Conservation (phyloP, 2,113 vertebrate genomes). For the Tor tambroides region DNA sequence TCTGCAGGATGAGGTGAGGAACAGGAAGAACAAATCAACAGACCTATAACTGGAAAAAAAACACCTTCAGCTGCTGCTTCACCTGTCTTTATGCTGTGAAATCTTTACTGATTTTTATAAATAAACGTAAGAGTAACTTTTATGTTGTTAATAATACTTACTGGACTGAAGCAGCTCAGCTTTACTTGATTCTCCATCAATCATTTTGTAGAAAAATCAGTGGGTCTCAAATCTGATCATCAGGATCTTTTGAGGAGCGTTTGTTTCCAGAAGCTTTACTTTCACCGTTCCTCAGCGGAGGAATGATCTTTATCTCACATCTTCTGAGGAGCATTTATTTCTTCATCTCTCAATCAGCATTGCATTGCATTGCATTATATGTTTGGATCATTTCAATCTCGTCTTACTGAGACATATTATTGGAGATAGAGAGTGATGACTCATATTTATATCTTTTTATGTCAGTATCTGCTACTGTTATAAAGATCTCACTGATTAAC, state of each 20-base stretch:
- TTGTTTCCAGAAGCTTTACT: no score
- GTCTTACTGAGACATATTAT: background rate
- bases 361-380: background rate
- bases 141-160: no score
- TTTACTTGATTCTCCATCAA: background rate
- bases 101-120: no score
- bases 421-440: background rate
- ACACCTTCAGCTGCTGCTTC: no score
- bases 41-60: background rate
- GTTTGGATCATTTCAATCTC: background rate
- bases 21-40: background rate
- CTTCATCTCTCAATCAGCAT: background rate
- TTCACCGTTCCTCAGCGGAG: no score
- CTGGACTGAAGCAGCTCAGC: background rate
- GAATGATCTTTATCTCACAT: no score
- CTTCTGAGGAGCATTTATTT: background rate
- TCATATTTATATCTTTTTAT: background rate
- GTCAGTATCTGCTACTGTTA: background rate
- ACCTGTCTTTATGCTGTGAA: no score
- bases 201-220: no score
- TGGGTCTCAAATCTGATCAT: no score
- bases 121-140: no score
- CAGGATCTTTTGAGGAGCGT: no score
- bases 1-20: slow-evolving; percentile 94
- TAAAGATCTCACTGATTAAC: background rate